Conservation (phyloP, 1,140 invertebrate genomes). For the Oedothorax gibbosus region DNA sequence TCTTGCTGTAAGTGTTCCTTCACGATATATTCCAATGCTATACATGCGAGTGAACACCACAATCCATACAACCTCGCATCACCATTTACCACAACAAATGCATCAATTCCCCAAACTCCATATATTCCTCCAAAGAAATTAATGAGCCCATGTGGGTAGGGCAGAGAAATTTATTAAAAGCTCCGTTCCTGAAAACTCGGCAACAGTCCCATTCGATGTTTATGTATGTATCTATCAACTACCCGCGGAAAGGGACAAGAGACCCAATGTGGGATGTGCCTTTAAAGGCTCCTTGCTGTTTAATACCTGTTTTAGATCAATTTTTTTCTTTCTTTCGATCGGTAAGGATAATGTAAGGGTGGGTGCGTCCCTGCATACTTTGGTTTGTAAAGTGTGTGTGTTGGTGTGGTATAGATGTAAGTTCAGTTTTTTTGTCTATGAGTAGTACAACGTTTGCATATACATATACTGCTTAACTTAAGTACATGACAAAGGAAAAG, state of each 20-base stretch:
- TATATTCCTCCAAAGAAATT: slow-evolving; percentile 13
- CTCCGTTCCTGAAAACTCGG: neutral
- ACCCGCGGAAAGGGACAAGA: slow-evolving; percentile 26
- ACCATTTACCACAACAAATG: too few relatives aligned
- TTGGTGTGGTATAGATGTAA: too few relatives aligned
- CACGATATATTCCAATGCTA: too few relatives aligned
- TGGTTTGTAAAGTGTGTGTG: neutral
- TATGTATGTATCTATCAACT: slow-evolving; percentile 57
- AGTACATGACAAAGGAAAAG: too few relatives aligned
- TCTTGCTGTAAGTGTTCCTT: too few relatives aligned
- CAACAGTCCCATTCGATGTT: slow-evolving; percentile 18
- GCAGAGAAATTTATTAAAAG: slow-evolving; percentile 56
- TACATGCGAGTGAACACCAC: too few relatives aligned
- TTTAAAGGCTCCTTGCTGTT: slow-evolving; percentile 35
- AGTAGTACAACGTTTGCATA: too few relatives aligned
- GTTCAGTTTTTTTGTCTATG: too few relatives aligned
- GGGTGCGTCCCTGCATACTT: slow-evolving; percentile 46
- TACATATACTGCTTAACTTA: too few relatives aligned
- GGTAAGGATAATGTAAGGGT: slow-evolving; percentile 22
- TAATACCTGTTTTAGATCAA: slow-evolving; percentile 38
- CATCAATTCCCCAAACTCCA: too few relatives aligned
- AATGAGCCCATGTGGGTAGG: slow-evolving; percentile 42
- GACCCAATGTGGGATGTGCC: slow-evolving; percentile 3
- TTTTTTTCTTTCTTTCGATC: neutral
- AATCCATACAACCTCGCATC: too few relatives aligned